Evolutionary conservation across 2,797 vertebrate species (phyloP).

Genomic region (Tamandua tetradactyla): DNA sequence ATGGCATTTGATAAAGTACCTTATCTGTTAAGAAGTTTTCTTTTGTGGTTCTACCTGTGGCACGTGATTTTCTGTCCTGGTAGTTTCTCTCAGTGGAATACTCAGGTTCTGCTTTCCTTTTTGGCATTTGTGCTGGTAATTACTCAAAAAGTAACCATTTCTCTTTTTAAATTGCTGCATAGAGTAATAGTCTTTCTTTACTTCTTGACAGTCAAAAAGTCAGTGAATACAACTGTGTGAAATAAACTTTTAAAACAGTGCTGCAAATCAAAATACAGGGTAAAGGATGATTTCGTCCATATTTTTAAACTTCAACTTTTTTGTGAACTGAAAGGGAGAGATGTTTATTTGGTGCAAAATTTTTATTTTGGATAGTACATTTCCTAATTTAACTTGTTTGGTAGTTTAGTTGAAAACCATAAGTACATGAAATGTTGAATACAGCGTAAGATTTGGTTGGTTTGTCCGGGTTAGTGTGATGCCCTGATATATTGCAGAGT

Average conservation of each 20-base stretch:
- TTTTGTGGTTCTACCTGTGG: slow-evolving; percentile 64
- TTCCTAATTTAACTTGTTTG: too few species aligned
- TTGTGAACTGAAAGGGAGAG: too few species aligned
- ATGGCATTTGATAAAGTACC: slow-evolving; percentile 71
- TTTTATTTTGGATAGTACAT: too few species aligned
- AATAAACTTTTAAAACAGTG: slow-evolving; percentile 83
- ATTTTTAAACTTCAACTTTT: too few species aligned
- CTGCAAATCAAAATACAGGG: too few species aligned
- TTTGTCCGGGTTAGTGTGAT: too few species aligned
- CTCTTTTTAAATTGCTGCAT: slow-evolving; percentile 82
- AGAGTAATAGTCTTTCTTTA: slow-evolving; percentile 80
- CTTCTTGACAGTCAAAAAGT: slow-evolving; percentile 79
- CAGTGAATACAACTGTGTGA: slow-evolving; percentile 79
- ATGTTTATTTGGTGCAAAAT: too few species aligned
- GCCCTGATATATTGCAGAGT: too few species aligned
- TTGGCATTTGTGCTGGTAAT: slow-evolving; percentile 85
- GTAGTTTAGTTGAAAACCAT: too few species aligned
- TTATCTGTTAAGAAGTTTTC: slow-evolving; percentile 79
- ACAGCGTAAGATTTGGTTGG: too few species aligned
- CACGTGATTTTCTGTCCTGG: slow-evolving; percentile 81
- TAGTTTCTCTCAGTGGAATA: slow-evolving; percentile 82
- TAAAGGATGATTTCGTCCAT: too few species aligned
- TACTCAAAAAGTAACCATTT: slow-evolving; percentile 83
- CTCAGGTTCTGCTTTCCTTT: slow-evolving; percentile 79
- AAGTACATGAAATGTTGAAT: too few species aligned